Base-by-base conservation (phyloP, 2,113 vertebrate species). In the Acinonyx jubatus region DNA sequence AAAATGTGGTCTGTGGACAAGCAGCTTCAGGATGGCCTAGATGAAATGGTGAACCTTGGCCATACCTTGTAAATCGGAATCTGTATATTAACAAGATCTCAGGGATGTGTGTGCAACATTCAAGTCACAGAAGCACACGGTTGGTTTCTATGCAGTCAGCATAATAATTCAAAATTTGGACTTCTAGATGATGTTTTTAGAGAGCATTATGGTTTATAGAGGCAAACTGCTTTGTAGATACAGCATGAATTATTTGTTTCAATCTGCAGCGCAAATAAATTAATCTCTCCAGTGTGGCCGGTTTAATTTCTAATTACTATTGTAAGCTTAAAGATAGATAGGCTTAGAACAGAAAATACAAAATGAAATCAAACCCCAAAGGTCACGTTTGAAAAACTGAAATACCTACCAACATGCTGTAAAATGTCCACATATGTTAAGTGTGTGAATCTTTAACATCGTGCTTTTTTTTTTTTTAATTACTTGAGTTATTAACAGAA, bases 281-380 rank as follows among this genome's bases (percentile, higher is more conserved):
- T 94, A 57, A 63, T 5, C 10, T 92, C 29, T 38, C 76, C 25
- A 82, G 19, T 73, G 92, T 33, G 29, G 14, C 87, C 45, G 73
- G 83, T 69, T 92, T 89, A 91, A 52, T 66, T 87, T 95, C 90
- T 91, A 92, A 94, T 94, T 92, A 48, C 57, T 55, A 10, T 29
- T 89, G 25, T 55, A 92, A 84, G 50, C 38, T 85, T 50, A 52
- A 81, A 73, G 14, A 29, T 57, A 86, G 81, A 69, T 76, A 71
- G 45, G 12, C 23, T 97, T 83, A 92, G 57, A 90, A 76, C 10
- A 85, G 36, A 95, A 87, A 71, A 41, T 41, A 25, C 3, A 78
- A 57, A 93, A 61, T 57, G 82, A 88, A 61, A 50, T 48, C 25
- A 94, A 63, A 89, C 8, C 27, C 31, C 38, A 61, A 87, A 89